Percentiles rank a stretch among this genome's conserved stretches.
These are phyloP conservation scores for Aleiodes sp. DNA, from an alignment of 1,140 invertebrate genomes.

Conservation along the genomic window DNA sequence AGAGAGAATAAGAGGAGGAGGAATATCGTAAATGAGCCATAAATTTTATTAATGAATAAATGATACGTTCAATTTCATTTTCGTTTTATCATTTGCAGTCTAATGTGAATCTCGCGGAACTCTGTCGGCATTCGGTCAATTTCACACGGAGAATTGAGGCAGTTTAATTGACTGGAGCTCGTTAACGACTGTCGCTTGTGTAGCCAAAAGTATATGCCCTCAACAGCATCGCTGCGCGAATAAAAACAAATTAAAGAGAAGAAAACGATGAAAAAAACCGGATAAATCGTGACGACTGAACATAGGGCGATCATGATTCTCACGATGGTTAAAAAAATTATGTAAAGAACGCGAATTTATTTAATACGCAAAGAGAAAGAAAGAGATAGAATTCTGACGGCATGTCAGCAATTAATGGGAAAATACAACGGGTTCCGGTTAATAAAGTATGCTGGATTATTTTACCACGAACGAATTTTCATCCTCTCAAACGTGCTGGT, in stretches of 20 bases:
- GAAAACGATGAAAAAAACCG: not conserved
- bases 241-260: not conserved
- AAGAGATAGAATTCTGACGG: not conserved
- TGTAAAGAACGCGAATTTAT: not conserved
- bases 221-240: not conserved
- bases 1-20: not conserved
- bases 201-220: not conserved
- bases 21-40: not conserved
- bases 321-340: not conserved
- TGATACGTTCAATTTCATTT: not conserved
- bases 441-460: not conserved
- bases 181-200: not conserved
- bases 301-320: not conserved
- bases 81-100: not conserved
- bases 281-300: not conserved
- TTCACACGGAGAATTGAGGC: not conserved
- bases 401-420: not conserved
- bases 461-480: conserved; percentile 9
- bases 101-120: not conserved
- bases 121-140: not conserved
- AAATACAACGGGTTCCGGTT: not conserved
- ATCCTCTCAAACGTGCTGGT: not conserved
- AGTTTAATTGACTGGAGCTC: not conserved
- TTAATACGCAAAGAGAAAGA: not conserved
- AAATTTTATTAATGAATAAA: not conserved